Percentiles rank a stretch among this genome's conserved stretches.
Evolutionary conservation across 2,888 invertebrate genomes (phyloP).

Genomic region (Myopa tessellatipennis): DNA sequence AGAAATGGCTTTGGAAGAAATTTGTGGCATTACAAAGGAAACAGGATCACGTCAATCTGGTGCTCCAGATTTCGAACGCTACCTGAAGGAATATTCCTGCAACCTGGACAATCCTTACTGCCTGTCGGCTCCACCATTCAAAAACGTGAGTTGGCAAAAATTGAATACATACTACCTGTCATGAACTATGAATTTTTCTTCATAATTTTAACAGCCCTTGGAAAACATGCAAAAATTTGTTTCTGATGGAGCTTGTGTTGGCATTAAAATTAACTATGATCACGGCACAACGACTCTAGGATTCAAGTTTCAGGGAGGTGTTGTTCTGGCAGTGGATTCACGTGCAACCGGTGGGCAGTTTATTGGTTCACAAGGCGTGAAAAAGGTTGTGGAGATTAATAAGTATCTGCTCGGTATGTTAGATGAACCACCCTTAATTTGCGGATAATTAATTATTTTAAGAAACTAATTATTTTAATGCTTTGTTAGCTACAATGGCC

Average conservation of each 20-base stretch:
- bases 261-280: slow-evolving; percentile 91
- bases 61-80: slow-evolving; percentile 70
- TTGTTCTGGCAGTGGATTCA: slow-evolving; percentile 96
- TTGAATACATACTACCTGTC: not conserved
- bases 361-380: slow-evolving; percentile 95
- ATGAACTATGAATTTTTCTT: slow-evolving; percentile 26
- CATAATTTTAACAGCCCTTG: slow-evolving; percentile 72
- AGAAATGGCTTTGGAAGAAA: slow-evolving; percentile 85
- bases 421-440: not conserved
- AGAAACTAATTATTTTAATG: not conserved
- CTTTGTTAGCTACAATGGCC: slow-evolving; percentile 80
- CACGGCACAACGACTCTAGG: slow-evolving; percentile 99
- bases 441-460: not conserved
- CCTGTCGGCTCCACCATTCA: slow-evolving; percentile 80
- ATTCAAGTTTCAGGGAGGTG: slow-evolving; percentile 95
- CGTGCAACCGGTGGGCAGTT: slow-evolving; percentile 96
- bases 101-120: slow-evolving; percentile 63
- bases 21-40: slow-evolving; percentile 78
- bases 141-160: slow-evolving; percentile 68
- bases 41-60: slow-evolving; percentile 68
- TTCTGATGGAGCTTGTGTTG: slow-evolving; percentile 73
- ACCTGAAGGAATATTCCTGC: slow-evolving; percentile 69
- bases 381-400: slow-evolving; percentile 98
- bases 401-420: slow-evolving; percentile 85
- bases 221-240: slow-evolving; percentile 76